Conservation (phyloP, 30 jellyfish, hydroid and myxozoan species). For the Haliclystus octoradiatus region DNA sequence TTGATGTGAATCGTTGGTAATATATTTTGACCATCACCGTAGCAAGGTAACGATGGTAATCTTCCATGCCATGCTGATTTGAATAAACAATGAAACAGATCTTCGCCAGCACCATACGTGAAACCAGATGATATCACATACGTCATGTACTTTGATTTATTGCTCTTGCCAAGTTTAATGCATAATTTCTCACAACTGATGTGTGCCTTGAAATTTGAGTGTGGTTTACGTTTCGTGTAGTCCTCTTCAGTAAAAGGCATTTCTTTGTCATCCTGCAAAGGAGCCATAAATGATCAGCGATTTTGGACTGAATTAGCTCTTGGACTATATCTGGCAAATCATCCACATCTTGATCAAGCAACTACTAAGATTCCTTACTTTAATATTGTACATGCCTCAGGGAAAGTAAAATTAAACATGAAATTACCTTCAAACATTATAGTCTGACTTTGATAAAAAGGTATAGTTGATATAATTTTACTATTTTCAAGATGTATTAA, state of each 20-base stretch:
- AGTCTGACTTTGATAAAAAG: too few species aligned
- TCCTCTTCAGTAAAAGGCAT: constrained; percentile 96
- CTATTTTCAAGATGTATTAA: too few species aligned
- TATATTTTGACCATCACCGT: constrained; percentile 73
- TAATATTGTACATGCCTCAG: too few species aligned
- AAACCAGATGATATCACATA: constrained; percentile 86
- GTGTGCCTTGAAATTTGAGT: constrained; percentile 80
- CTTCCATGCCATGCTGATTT: constrained; percentile 92
- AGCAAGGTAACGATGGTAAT: constrained; percentile 46
- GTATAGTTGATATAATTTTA: too few species aligned
- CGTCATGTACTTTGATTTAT: constrained; percentile 64
- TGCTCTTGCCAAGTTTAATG: constrained; percentile 76
- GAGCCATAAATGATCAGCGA: too few species aligned
- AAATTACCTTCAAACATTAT: too few species aligned
- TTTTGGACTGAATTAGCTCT: too few species aligned
- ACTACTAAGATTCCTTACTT: too few species aligned
- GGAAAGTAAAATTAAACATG: too few species aligned
- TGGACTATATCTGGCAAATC: too few species aligned
- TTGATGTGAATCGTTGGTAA: constrained; percentile 74
- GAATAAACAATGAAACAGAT: constrained; percentile 64
- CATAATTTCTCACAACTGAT: constrained; percentile 76
- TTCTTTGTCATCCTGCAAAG: constrained; percentile 81
- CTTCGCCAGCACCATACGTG: constrained; percentile 90
- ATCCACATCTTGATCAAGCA: too few species aligned
- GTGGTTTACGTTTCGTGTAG: constrained; percentile 85